These are phyloP conservation scores for Teleogryllus oceanicus DNA, from an alignment of 2,888 invertebrate genomes.

Conservation along the genomic window DNA sequence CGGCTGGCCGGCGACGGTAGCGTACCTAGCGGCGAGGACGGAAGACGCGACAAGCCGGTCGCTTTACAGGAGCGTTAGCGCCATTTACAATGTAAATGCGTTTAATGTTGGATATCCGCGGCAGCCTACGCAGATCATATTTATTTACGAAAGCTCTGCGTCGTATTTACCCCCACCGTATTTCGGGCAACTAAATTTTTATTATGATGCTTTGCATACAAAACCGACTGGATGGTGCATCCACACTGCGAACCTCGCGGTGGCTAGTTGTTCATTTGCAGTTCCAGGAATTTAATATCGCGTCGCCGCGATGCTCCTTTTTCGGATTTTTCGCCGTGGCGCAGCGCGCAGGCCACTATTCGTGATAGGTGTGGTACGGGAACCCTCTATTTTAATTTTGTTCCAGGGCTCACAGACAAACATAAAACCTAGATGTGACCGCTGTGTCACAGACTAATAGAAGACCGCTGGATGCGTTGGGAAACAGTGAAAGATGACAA, in stretches of 20 bases:
- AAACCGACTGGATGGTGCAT: background rate
- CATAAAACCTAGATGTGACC: too few species aligned
- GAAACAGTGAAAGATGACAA: too few species aligned
- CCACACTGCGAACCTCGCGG: background rate
- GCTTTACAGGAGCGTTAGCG: background rate
- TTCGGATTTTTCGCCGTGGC: background rate
- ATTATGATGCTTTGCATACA: slow-evolving; percentile 1
- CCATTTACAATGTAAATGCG: slow-evolving; percentile 10
- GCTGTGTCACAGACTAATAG: too few species aligned
- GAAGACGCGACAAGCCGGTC: too few species aligned
- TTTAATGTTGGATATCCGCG: background rate
- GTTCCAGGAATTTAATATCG: slow-evolving; percentile 9
- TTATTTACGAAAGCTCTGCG: slow-evolving; percentile 3
- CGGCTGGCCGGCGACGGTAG: too few species aligned
- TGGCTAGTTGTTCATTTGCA: slow-evolving; percentile 6
- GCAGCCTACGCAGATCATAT: slow-evolving; percentile 18
- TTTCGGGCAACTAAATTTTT: slow-evolving; percentile 18
- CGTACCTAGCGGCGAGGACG: too few species aligned
- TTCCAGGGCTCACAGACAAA: background rate
- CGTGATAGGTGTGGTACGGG: background rate
- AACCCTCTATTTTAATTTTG: slow-evolving; percentile 4
- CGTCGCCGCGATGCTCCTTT: slow-evolving; percentile 6
- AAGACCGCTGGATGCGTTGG: too few species aligned
- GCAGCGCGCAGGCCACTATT: background rate
- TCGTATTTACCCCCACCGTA: slow-evolving; percentile 2